These are phyloP conservation scores for Esox masquinongy DNA, from an alignment of 2,797 vertebrate species.

Conservation along the genomic window DNA sequence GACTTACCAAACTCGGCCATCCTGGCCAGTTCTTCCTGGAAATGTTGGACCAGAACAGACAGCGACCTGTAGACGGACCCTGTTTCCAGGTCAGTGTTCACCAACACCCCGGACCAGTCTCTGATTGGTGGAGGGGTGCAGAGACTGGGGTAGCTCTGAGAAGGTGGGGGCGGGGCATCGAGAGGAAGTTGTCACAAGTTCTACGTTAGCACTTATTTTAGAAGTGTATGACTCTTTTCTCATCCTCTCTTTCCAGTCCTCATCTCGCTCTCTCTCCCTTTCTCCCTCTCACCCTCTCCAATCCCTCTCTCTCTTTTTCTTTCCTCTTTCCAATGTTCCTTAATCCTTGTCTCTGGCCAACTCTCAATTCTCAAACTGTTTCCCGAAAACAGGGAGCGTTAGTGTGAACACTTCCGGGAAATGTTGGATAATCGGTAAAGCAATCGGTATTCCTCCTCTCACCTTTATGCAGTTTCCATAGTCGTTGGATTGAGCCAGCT, in stretches of 20 bases:
- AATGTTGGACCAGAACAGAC: slow-evolving; percentile 56
- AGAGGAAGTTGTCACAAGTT: not conserved
- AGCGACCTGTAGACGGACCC: slow-evolving; percentile 58
- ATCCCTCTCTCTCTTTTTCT: too few species aligned
- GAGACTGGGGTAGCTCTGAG: slow-evolving; percentile 54
- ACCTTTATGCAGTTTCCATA: slow-evolving; percentile 64
- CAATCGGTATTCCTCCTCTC: not conserved
- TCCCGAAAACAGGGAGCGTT: too few species aligned
- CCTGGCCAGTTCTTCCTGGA: slow-evolving; percentile 59
- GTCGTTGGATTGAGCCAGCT: slow-evolving; percentile 63
- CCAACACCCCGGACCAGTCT: slow-evolving; percentile 63
- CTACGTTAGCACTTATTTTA: too few species aligned
- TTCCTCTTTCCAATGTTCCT: too few species aligned
- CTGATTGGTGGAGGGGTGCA: slow-evolving; percentile 46
- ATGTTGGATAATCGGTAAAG: not conserved
- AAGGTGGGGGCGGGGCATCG: not conserved
- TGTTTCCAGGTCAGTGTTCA: slow-evolving; percentile 64
- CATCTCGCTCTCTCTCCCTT: not conserved
- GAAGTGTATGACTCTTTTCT: too few species aligned
- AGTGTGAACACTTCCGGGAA: too few species aligned
- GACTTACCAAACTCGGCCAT: slow-evolving; percentile 58
- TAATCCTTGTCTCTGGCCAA: too few species aligned
- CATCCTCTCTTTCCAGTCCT: too few species aligned
- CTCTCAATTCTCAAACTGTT: too few species aligned
- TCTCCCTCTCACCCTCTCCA: not conserved